Evolutionary conservation across 2,797 vertebrate species (phyloP), one percentile per base, ranked within the genome.

Genomic region (Lutjanus argentimaculatus): DNA sequence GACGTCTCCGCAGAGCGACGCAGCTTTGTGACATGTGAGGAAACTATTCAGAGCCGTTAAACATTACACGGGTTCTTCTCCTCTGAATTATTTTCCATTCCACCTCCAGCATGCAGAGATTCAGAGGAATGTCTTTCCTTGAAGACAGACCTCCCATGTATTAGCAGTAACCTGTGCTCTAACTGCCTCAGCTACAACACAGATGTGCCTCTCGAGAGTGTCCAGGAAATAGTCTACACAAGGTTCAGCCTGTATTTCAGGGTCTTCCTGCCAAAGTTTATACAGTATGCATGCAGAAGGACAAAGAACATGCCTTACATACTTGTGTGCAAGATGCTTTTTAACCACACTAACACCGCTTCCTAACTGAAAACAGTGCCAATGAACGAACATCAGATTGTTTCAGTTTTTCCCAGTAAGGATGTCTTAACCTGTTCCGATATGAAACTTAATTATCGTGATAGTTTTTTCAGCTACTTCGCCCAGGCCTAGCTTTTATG

Each of bases 41-140:
- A 82, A 51, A 16, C 9, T 2, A n/a, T 40, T 68, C 17, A 15
- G n/a, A 45, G 1, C 46, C 42, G 19, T 45, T 57, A 6, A 56
- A 30, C 68, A 52, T 15, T 36, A 6, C 30, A 36, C 30, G 13
- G 16, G 9, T 57, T 25, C 49, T 4, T 67, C 51, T 45, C 4
- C 3, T 52, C 36, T 53, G 43, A 74, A 55, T 69, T 22, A 59
- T 67, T 57, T 53, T 3, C n/a, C 67, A 51, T 67, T 21, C 15
- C 52, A 40, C 19, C 6, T n/a, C 10, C 14, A 56, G 8, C 30
- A 61, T 43, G 62, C 56, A 49, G 49, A 13, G 30, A 73, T 46
- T 70, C 62, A 62, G 30, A 70, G 58, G 43, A 2, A 42, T 4
- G 0, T 58, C 53, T 58, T 67, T 51, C 46, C 64, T 59, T 48